phyloP scores from a whole-genome alignment of 2,113 vertebrate genomes.

The Pseudorasbora parva region DNA sequence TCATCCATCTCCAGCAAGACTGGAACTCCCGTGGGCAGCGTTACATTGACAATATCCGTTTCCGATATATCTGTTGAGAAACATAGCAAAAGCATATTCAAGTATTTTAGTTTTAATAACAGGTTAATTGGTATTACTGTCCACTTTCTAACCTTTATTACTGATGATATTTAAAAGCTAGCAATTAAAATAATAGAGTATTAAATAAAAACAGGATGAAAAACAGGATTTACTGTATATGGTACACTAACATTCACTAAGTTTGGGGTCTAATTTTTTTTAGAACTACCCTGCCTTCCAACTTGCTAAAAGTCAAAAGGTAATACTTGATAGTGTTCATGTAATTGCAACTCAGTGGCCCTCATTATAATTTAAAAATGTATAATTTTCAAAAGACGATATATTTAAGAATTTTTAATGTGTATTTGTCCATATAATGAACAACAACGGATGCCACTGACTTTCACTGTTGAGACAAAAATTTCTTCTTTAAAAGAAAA shows the following conservation, averaged over 20 bases:
- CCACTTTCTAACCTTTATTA: not conserved
- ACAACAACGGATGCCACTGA: not conserved
- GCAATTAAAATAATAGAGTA: too few species aligned
- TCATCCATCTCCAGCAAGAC: conserved; percentile 92
- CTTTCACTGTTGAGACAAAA: not conserved
- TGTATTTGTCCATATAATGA: not conserved
- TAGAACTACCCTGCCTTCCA: not conserved
- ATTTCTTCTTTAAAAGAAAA: not conserved
- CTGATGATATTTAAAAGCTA: not conserved
- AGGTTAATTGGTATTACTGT: not conserved
- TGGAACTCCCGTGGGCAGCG: conserved; percentile 92
- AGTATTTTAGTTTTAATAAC: not conserved
- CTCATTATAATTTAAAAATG: conserved; percentile 62
- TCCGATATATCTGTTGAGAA: conserved; percentile 87
- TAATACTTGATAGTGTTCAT: conserved; percentile 24
- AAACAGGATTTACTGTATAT: too few species aligned
- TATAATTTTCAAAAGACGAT: not conserved
- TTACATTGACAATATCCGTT: conserved; percentile 86
- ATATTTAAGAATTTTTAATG: not conserved
- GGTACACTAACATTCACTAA: too few species aligned
- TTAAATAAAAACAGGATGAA: too few species aligned
- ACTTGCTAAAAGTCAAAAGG: conserved; percentile 66
- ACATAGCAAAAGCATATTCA: conserved; percentile 15
- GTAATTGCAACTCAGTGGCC: conserved; percentile 71
- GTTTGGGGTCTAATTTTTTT: too few species aligned